Percentiles rank a stretch among this genome's conserved stretches.
These are phyloP conservation scores for Augochlora pura DNA, from an alignment of 1,140 invertebrate genomes.

Conservation along the genomic window DNA sequence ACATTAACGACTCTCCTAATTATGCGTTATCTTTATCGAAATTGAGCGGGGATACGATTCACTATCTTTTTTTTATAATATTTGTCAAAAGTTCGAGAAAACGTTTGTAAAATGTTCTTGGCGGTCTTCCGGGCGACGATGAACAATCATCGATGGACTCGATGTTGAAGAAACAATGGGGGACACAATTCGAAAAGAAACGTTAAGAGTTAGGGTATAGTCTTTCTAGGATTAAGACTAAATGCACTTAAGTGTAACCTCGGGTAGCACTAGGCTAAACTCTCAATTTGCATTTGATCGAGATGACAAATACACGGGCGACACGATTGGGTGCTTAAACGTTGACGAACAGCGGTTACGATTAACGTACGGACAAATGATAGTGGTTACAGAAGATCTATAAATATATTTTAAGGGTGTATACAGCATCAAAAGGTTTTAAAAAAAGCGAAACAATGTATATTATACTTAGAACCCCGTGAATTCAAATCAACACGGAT, in stretches of 20 bases:
- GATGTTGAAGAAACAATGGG: not conserved
- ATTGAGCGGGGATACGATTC: conserved; percentile 16
- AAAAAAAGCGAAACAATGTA: conserved; percentile 23
- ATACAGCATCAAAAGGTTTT: conserved; percentile 30
- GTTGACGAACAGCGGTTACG: conserved; percentile 30
- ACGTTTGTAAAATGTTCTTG: conserved; percentile 16
- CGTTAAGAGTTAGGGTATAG: conserved; percentile 10
- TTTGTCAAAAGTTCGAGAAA: not conserved
- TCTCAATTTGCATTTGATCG: conserved; percentile 57
- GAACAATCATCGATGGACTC: not conserved
- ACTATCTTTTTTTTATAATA: not conserved
- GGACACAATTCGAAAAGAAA: not conserved
- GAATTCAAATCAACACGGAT: conserved; percentile 13
- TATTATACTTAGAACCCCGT: conserved; percentile 21
- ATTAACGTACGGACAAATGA: conserved; percentile 14
- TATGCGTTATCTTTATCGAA: conserved; percentile 34
- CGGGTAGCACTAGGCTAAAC: conserved; percentile 67
- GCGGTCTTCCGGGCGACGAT: not conserved
- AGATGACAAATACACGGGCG: conserved; percentile 36
- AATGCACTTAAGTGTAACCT: conserved; percentile 50
- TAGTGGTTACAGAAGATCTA: conserved; percentile 40
- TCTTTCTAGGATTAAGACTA: conserved; percentile 61
- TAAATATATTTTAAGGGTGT: conserved; percentile 55
- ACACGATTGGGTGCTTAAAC: conserved; percentile 37
- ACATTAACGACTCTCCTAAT: conserved; percentile 14